These are phyloP conservation scores for Drosophila paramelanica DNA, from an alignment of 2,888 invertebrate genomes.

Conservation along the genomic window DNA sequence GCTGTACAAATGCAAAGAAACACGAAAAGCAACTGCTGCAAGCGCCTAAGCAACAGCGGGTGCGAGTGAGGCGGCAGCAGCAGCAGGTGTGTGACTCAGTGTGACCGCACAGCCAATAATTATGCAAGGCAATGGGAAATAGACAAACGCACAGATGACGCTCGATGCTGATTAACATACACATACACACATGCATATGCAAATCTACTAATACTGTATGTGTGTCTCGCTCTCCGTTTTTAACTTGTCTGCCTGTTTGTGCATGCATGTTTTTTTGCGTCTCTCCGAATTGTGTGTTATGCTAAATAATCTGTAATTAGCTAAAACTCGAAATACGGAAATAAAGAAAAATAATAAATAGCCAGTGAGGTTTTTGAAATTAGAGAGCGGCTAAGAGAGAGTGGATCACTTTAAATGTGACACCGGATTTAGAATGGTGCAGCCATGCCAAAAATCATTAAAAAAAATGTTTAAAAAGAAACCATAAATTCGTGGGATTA, in stretches of 20 bases:
- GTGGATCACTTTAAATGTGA: neutral
- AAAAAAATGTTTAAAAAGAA: neutral
- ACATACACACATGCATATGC: neutral
- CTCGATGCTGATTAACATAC: slow-evolving; percentile 4
- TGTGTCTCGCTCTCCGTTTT: neutral
- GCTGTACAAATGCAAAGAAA: slow-evolving; percentile 15
- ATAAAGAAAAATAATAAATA: neutral
- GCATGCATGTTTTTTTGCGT: slow-evolving; percentile 9
- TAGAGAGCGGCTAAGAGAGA: neutral
- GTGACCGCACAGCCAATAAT: slow-evolving; percentile 52
- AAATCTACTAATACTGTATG: neutral
- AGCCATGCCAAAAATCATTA: neutral
- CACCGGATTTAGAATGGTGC: neutral
- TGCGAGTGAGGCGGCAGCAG: slow-evolving; percentile 11
- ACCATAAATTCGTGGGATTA: neutral
- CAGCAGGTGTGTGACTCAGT: slow-evolving; percentile 58
- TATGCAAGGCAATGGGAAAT: slow-evolving; percentile 60
- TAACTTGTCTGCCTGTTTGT: neutral
- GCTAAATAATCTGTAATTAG: slow-evolving; percentile 31
- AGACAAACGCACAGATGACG: slow-evolving; percentile 28
- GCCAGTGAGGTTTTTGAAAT: neutral
- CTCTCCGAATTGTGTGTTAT: slow-evolving; percentile 2
- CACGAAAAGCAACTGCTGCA: neutral
- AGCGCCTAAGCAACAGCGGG: neutral
- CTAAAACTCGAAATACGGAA: slow-evolving; percentile 6